Conservation (phyloP, 2,888 invertebrate genomes). For the Dryobota labecula region DNA sequence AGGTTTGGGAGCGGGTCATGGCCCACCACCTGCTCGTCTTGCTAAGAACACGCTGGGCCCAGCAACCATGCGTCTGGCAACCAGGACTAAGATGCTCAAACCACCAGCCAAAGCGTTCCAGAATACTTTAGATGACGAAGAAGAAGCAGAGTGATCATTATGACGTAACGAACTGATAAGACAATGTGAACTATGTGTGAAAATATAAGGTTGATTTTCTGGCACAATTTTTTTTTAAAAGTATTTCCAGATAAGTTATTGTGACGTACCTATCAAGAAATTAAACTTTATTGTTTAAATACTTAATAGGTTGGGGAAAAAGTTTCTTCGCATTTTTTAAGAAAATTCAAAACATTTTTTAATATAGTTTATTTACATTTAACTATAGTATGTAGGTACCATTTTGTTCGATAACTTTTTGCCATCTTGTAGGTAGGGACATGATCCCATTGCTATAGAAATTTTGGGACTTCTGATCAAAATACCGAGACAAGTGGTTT, state of each 20-base stretch:
- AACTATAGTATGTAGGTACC: no score
- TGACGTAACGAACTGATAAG: not conserved
- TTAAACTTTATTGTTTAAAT: conserved; percentile 14
- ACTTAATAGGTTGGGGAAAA: no score
- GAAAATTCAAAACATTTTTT: no score
- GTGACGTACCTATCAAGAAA: not conserved
- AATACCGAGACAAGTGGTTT: no score
- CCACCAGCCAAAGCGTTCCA: conserved; percentile 86
- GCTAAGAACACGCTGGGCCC: conserved; percentile 75
- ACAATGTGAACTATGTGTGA: conserved; percentile 7
- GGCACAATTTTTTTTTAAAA: not conserved
- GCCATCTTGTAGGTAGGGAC: no score
- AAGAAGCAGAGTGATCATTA: conserved; percentile 74
- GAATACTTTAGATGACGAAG: conserved; percentile 69
- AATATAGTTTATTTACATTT: no score
- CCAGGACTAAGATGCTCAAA: conserved; percentile 82
- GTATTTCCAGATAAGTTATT: not conserved
- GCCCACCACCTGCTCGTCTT: conserved; percentile 73
- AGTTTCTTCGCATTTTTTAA: no score
- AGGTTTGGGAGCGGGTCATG: conserved; percentile 89
- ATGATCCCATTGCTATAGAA: no score
- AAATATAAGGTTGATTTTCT: not conserved
- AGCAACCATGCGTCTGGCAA: conserved; percentile 80
- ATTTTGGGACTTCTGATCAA: no score
- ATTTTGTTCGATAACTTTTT: no score